Conservation (phyloP, 1,140 invertebrate species). For the Cephus cinctus region DNA sequence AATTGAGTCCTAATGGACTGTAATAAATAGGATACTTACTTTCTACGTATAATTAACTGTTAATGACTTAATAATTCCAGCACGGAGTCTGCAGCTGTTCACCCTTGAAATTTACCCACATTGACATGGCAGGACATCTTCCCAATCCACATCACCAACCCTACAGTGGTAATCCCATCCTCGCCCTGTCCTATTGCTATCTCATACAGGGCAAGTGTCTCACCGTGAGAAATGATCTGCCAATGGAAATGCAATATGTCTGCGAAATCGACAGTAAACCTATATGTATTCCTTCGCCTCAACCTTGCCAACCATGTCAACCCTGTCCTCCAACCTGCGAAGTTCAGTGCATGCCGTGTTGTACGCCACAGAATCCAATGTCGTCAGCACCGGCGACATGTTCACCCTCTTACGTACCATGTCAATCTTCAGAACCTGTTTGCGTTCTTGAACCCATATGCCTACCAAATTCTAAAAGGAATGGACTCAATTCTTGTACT, state of each 20-base stretch:
- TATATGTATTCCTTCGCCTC: slow-evolving; percentile 18
- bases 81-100: slow-evolving; percentile 42
- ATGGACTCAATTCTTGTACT: too few species aligned
- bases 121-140: slow-evolving; percentile 37
- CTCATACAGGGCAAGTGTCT: slow-evolving; percentile 45
- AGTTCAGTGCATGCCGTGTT: slow-evolving; percentile 1
- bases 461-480: slow-evolving; percentile 24
- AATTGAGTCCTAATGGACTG: too few species aligned
- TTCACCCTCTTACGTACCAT: slow-evolving; percentile 6
- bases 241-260: slow-evolving; percentile 36
- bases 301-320: slow-evolving; percentile 12
- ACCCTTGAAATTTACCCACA: slow-evolving; percentile 48
- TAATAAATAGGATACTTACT: too few species aligned
- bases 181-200: slow-evolving; percentile 44
- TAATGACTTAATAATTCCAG: slow-evolving; percentile 34
- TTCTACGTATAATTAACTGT: too few species aligned
- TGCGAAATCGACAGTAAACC: slow-evolving; percentile 35
- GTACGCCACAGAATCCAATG: neutral
- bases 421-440: slow-evolving; percentile 13
- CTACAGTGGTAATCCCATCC: slow-evolving; percentile 42
- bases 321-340: slow-evolving; percentile 12
- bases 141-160: slow-evolving; percentile 19
- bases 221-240: slow-evolving; percentile 32
- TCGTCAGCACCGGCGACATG: neutral
- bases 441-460: slow-evolving; percentile 23